Evolutionary conservation across 2,113 vertebrate genomes (phyloP).

Genomic region (Lonchura striata): DNA sequence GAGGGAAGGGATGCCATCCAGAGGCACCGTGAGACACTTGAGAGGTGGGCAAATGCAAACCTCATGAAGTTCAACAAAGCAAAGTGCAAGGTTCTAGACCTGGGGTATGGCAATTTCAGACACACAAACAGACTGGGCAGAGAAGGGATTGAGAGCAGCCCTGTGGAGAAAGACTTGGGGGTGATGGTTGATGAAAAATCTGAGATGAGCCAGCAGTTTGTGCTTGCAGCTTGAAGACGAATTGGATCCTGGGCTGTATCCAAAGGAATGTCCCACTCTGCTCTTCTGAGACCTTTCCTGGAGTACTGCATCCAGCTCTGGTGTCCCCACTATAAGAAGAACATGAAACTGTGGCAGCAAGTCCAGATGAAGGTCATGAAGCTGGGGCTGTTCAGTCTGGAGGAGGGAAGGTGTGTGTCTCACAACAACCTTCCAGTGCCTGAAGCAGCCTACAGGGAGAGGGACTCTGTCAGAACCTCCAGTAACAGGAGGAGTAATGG

Average conservation of each 20-base stretch:
- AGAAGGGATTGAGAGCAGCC: background rate
- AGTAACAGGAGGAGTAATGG: background rate
- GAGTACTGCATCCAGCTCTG: background rate
- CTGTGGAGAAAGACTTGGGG: background rate
- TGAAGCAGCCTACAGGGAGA: background rate
- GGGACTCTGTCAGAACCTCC: background rate
- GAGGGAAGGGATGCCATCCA: background rate
- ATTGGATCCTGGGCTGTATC: background rate
- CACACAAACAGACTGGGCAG: background rate
- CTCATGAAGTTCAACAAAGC: background rate
- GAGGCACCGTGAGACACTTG: background rate
- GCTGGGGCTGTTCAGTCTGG: background rate
- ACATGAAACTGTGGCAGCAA: background rate
- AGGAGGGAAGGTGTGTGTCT: background rate
- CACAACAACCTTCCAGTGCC: background rate
- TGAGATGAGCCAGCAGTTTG: fast-evolving
- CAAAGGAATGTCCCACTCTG: background rate
- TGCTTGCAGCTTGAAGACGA: background rate
- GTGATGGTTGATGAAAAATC: background rate
- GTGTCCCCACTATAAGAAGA: background rate
- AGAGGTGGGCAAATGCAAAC: background rate
- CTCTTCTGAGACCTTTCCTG: background rate
- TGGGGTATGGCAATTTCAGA: background rate
- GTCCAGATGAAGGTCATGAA: background rate
- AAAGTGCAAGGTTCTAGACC: background rate